A percentile compares a stretch with the other conserved stretches of the same genome.
These are phyloP conservation scores for Lingula anatina DNA, from an alignment of 2,888 invertebrate species.

Conservation along the genomic window DNA sequence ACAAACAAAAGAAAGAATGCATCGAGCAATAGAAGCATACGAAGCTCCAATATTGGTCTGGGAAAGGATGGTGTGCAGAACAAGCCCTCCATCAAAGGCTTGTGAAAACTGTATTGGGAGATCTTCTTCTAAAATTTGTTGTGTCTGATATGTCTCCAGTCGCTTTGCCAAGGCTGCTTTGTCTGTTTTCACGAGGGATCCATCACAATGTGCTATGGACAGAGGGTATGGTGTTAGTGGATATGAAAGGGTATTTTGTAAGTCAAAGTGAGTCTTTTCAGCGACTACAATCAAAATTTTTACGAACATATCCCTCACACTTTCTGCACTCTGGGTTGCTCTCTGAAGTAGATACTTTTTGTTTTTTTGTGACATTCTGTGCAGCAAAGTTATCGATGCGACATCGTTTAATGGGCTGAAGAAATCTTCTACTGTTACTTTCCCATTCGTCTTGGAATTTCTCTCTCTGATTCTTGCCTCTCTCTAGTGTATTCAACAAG, in stretches of 20 bases:
- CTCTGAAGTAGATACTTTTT: background rate
- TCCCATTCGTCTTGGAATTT: constrained; percentile 8
- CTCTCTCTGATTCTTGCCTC: constrained; percentile 1
- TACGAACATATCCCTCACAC: constrained; percentile 4
- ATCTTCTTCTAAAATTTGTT: background rate
- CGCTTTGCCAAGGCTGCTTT: constrained; percentile 3
- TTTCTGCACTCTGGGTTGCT: constrained; percentile 5
- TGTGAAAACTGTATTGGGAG: background rate
- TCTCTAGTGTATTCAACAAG: constrained; percentile 2
- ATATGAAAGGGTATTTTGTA: background rate
- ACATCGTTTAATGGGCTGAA: constrained; percentile 2
- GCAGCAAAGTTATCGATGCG: constrained; percentile 6
- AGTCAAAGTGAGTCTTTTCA: constrained; percentile 3
- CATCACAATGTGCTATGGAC: constrained; percentile 6
- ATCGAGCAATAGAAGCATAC: background rate
- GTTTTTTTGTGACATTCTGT: constrained; percentile 5
- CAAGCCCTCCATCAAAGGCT: background rate
- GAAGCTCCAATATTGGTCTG: background rate
- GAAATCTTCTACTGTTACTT: constrained; percentile 1
- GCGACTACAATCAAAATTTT: constrained; percentile 1
- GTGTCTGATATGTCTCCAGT: background rate
- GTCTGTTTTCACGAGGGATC: constrained; percentile 1
- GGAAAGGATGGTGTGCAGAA: constrained; percentile 1
- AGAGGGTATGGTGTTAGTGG: constrained; percentile 4
- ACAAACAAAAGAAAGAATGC: background rate